These are phyloP conservation scores for Artemisiospiza belli DNA, from an alignment of 2,113 vertebrate genomes.

Conservation along the genomic window DNA sequence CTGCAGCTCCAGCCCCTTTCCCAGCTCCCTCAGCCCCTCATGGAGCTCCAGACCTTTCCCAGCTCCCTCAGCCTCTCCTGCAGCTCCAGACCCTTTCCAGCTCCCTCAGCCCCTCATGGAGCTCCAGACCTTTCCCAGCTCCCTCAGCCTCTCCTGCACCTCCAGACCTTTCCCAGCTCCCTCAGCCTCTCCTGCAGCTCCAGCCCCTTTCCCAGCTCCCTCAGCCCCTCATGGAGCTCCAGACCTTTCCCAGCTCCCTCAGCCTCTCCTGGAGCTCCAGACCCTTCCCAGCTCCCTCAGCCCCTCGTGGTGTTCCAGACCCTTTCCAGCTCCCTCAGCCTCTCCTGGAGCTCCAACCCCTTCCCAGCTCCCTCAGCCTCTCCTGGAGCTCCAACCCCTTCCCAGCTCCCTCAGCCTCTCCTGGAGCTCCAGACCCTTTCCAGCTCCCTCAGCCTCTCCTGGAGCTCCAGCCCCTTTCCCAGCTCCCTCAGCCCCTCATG, in stretches of 20 bases:
- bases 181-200: accelerated
- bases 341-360: too few species aligned
- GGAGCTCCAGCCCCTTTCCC: too few species aligned
- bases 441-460: too few species aligned
- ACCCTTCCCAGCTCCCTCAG: not conserved
- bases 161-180: not conserved
- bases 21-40: accelerated
- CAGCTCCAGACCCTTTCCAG: not conserved
- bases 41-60: too few species aligned
- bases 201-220: not conserved
- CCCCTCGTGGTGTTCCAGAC: not conserved
- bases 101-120: accelerated
- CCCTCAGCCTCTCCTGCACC: accelerated
- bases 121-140: not conserved
- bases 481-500: not conserved
- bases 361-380: too few species aligned
- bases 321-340: too few species aligned
- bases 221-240: accelerated
- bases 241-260: not conserved
- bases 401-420: too few species aligned
- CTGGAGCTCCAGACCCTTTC: too few species aligned
- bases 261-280: not conserved
- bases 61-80: too few species aligned
- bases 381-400: too few species aligned
- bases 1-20: not conserved